phyloP scores from a whole-genome alignment of 2,888 invertebrate species.

The Gortyna flavago region DNA sequence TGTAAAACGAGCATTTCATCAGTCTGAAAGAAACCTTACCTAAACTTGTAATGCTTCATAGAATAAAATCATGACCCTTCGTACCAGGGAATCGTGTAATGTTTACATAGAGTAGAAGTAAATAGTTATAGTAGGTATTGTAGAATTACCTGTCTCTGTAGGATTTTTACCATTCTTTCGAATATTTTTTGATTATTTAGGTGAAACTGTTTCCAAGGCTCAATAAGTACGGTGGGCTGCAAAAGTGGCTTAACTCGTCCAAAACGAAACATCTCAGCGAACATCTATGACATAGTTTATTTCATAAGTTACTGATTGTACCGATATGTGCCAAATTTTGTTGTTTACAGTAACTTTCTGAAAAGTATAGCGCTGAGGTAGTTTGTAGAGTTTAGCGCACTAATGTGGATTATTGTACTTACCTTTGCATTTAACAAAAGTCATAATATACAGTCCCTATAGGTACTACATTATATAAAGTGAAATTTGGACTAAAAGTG shows the following conservation, averaged over 20 bases:
- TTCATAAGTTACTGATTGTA: conserved; percentile 8
- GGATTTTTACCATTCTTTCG: neutral
- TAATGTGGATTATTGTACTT: conserved; percentile 2
- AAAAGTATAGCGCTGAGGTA: neutral
- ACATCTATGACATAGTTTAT: neutral
- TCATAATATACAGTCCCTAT: neutral
- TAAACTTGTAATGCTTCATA: conserved; percentile 6
- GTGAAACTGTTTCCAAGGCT: neutral
- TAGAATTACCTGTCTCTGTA: conserved; percentile 21
- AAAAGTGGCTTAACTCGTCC: conserved; percentile 7
- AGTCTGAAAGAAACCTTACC: neutral
- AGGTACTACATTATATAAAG: neutral
- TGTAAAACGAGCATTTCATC: neutral
- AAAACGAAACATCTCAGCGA: conserved; percentile 8
- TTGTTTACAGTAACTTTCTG: conserved; percentile 13
- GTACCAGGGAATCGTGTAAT: conserved; percentile 21
- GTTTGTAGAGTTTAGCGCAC: neutral
- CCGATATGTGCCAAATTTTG: conserved; percentile 36
- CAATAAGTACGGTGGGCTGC: neutral
- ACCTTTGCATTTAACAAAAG: neutral
- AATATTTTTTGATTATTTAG: neutral
- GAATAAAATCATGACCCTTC: conserved; percentile 11
- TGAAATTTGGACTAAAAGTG: neutral
- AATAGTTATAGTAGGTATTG: conserved; percentile 21
- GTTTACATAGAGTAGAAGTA: conserved; percentile 38